A percentile compares a stretch with the other conserved stretches of the same genome.
These are phyloP conservation scores for Ephydatia muelleri DNA, from an alignment of 37 sponge, comb jelly and placozoan genomes.

Conservation along the genomic window DNA sequence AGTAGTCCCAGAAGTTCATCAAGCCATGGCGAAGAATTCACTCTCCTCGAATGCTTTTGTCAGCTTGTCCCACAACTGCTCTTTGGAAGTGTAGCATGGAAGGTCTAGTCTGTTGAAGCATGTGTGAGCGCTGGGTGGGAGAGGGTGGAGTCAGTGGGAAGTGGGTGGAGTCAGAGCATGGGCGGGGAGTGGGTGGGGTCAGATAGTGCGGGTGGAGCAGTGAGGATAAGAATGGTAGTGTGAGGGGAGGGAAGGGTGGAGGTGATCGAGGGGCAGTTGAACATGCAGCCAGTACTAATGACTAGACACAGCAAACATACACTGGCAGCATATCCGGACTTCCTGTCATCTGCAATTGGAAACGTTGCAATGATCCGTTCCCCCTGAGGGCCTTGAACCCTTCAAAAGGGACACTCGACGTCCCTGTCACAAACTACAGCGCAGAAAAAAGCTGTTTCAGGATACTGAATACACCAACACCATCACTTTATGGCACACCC, in stretches of 20 bases:
- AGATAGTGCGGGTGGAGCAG: too few species aligned
- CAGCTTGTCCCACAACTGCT: conserved; percentile 58
- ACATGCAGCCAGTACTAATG: neutral
- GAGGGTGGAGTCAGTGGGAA: neutral
- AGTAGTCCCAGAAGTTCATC: too few species aligned
- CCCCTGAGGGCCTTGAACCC: conserved; percentile 93
- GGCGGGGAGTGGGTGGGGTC: too few species aligned
- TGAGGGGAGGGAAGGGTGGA: too few species aligned
- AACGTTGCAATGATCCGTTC: conserved; percentile 9
- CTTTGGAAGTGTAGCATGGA: conserved; percentile 50
- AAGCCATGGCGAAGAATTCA: neutral
- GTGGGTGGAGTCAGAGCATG: too few species aligned
- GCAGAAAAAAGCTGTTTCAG: neutral
- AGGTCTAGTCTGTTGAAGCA: conserved; percentile 76
- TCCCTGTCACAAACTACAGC: conserved; percentile 91
- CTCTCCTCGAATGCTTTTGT: neutral
- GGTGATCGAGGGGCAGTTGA: too few species aligned
- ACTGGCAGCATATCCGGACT: neutral
- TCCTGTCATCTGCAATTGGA: neutral
- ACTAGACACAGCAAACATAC: neutral
- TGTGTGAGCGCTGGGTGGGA: conserved; percentile 53
- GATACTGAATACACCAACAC: too few species aligned
- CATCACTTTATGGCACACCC: too few species aligned
- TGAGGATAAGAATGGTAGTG: neutral
- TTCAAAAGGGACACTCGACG: conserved; percentile 90